These are phyloP conservation scores for Apocrypta bakeri DNA, from an alignment of 1,140 invertebrate species.

Conservation along the genomic window DNA sequence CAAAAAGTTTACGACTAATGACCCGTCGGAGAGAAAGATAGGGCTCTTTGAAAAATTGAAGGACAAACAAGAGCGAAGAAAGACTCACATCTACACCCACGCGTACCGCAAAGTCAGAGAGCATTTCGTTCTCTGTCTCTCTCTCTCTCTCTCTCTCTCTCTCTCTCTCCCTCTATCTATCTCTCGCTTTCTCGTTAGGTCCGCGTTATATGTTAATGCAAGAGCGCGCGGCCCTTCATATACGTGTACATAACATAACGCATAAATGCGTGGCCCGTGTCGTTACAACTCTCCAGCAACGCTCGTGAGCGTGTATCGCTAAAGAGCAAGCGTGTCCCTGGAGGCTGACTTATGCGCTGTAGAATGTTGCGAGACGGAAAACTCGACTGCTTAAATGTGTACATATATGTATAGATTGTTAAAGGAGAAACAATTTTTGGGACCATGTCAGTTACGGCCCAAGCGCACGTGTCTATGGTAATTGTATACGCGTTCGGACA, in stretches of 20 bases:
- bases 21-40: neutral
- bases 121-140: neutral
- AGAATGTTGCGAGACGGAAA: conserved; percentile 29
- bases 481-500: conserved; percentile 10
- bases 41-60: conserved; percentile 18
- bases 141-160: too few species aligned
- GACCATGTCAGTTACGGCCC: neutral
- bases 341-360: conserved; percentile 14
- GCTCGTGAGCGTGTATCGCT: neutral
- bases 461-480: conserved; percentile 38
- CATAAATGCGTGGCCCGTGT: conserved; percentile 4
- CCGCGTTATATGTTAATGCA: conserved; percentile 38
- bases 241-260: neutral
- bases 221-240: neutral
- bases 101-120: too few species aligned
- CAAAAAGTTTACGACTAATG: neutral
- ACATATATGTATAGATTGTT: neutral
- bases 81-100: neutral
- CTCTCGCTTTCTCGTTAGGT: conserved; percentile 4
- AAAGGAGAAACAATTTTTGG: conserved; percentile 14
- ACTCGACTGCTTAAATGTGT: neutral
- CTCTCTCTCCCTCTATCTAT: neutral
- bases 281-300: neutral
- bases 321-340: neutral
- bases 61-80: conserved; percentile 1